phyloP scores from a whole-genome alignment of 2,888 invertebrate genomes.

The Muschampia plurimacula region DNA sequence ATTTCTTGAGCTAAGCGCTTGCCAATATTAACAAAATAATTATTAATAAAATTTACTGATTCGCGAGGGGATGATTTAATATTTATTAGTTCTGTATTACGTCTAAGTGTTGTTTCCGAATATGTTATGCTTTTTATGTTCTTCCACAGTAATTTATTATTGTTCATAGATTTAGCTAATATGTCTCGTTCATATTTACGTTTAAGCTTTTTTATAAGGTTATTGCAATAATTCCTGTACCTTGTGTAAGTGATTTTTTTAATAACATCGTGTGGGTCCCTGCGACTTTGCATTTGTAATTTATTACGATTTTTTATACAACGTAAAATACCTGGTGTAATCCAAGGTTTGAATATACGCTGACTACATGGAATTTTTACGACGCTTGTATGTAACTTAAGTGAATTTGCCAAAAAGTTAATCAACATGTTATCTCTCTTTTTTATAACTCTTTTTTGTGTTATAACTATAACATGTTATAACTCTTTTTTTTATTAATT shows the following conservation, averaged over 20 bases:
- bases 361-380: not conserved
- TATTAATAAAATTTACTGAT: not conserved
- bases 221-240: not conserved
- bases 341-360: constrained; percentile 11
- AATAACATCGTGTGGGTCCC: not conserved
- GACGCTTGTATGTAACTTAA: no score
- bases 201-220: not conserved
- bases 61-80: not conserved
- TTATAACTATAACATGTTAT: not conserved
- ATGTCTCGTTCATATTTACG: constrained; percentile 2
- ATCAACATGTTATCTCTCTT: no score
- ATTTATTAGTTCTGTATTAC: not conserved
- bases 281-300: not conserved
- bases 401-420: no score
- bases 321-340: not conserved
- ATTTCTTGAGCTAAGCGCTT: not conserved
- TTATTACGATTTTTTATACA: constrained; percentile 17
- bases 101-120: not conserved
- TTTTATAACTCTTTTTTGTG: no score
- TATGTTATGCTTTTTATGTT: constrained; percentile 3
- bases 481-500: not conserved
- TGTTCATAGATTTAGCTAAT: not conserved
- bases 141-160: no score
- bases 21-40: not conserved
- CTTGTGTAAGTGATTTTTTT: not conserved